Conservation (phyloP, 2,797 vertebrate genomes). For the Coregonus sp. region DNA sequence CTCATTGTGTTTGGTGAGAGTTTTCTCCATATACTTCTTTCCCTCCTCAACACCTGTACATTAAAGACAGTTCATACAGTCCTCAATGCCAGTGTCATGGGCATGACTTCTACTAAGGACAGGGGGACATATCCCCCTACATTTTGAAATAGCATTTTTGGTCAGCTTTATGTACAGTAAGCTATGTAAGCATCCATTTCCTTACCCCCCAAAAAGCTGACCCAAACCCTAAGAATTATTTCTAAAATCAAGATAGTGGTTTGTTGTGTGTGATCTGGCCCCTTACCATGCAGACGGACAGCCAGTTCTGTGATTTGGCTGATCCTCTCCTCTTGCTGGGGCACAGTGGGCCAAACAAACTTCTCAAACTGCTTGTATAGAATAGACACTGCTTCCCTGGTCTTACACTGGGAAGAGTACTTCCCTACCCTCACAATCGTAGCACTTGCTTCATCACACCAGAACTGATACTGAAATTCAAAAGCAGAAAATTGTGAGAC, state of each 20-base stretch:
- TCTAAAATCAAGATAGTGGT: neutral
- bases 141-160: neutral
- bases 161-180: neutral
- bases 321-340: constrained; percentile 87
- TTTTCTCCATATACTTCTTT: constrained; percentile 83
- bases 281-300: constrained; percentile 82
- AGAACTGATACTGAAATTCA: constrained; percentile 83
- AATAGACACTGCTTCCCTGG: constrained; percentile 79
- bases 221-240: neutral
- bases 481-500: constrained; percentile 10
- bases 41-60: constrained; percentile 85
- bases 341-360: constrained; percentile 83
- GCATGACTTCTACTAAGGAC: neutral
- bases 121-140: neutral
- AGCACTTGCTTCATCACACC: constrained; percentile 87
- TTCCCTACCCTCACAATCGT: constrained; percentile 86
- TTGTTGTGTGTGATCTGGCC: neutral
- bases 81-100: neutral
- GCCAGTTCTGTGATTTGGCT: constrained; percentile 83
- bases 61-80: constrained; percentile 11
- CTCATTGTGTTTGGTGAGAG: constrained; percentile 81
- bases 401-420: constrained; percentile 85
- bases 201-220: neutral
- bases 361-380: constrained; percentile 89
- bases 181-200: neutral